Percentiles rank a stretch among this genome's conserved stretches.
Conservation (phyloP, 2,888 invertebrate species). For the Drosophila kambysellisi region DNA sequence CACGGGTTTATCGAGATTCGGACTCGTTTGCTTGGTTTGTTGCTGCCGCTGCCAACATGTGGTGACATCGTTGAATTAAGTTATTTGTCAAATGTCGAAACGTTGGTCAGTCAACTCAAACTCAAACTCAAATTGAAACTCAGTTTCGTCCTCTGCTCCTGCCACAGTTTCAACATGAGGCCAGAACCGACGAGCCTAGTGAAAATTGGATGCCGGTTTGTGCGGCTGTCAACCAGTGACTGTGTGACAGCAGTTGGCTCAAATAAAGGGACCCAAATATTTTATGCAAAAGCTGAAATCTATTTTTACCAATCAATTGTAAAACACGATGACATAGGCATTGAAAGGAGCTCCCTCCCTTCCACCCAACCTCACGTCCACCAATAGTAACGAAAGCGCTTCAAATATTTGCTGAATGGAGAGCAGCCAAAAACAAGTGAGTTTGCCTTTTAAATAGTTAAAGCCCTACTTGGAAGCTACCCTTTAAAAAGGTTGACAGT, state of each 20-base stretch:
- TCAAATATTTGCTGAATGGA: slow-evolving; percentile 58
- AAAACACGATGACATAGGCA: slow-evolving; percentile 61
- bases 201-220: slow-evolving; percentile 37
- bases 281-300: slow-evolving; percentile 78
- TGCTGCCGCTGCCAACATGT: slow-evolving; percentile 60
- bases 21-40: slow-evolving; percentile 6
- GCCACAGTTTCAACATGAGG: not conserved
- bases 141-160: not conserved
- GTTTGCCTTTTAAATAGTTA: not conserved
- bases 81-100: slow-evolving; percentile 77
- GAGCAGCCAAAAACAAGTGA: slow-evolving; percentile 5
- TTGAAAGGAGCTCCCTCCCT: slow-evolving; percentile 26
- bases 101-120: slow-evolving; percentile 40
- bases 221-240: slow-evolving; percentile 46
- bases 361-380: too few relatives aligned
- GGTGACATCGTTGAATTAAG: slow-evolving; percentile 76
- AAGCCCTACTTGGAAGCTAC: not conserved
- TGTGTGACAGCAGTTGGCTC: slow-evolving; percentile 63
- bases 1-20: slow-evolving; percentile 31
- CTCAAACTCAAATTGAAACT: not conserved
- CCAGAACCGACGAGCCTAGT: slow-evolving; percentile 14
- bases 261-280: slow-evolving; percentile 69
- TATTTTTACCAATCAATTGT: slow-evolving; percentile 79
- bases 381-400: slow-evolving; percentile 35
- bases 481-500: not conserved